Percentiles rank a stretch among this genome's conserved stretches.
phyloP scores from a whole-genome alignment of 2,113 vertebrate genomes.

The Gobius niger region DNA sequence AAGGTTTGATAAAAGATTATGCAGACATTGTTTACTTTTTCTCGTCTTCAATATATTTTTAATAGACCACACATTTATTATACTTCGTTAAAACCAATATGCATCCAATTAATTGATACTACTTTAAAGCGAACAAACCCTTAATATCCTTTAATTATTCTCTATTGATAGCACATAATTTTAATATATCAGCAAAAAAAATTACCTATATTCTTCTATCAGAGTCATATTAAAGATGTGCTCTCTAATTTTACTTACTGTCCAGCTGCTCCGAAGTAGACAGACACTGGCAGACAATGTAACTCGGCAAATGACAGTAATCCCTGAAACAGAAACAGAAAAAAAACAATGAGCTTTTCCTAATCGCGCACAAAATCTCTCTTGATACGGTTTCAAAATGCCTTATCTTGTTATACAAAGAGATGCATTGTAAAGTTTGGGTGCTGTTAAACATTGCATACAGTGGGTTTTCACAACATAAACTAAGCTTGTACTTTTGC shows the following conservation, averaged over 20 bases:
- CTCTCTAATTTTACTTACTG: slow-evolving; percentile 70
- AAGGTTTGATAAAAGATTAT: not conserved
- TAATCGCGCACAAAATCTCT: not conserved
- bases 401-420: not conserved
- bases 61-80: too few relatives aligned
- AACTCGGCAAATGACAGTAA: slow-evolving; percentile 86
- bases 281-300: slow-evolving; percentile 72
- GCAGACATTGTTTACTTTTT: not conserved
- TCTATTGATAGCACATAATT: not conserved
- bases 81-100: too few relatives aligned
- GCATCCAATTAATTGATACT: too few relatives aligned
- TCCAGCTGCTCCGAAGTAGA: slow-evolving; percentile 83
- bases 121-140: not conserved
- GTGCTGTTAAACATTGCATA: too few relatives aligned
- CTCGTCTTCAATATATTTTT: too few relatives aligned
- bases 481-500: too few relatives aligned
- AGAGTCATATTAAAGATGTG: too few relatives aligned
- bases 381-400: not conserved
- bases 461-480: too few relatives aligned
- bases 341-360: not conserved
- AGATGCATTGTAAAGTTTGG: not conserved
- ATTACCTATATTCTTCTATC: too few relatives aligned
- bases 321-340: slow-evolving; percentile 74
- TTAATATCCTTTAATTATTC: not conserved
- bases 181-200: not conserved